Evolutionary conservation across 2,113 vertebrate genomes (phyloP).

Genomic region (Vicugna pacos): DNA sequence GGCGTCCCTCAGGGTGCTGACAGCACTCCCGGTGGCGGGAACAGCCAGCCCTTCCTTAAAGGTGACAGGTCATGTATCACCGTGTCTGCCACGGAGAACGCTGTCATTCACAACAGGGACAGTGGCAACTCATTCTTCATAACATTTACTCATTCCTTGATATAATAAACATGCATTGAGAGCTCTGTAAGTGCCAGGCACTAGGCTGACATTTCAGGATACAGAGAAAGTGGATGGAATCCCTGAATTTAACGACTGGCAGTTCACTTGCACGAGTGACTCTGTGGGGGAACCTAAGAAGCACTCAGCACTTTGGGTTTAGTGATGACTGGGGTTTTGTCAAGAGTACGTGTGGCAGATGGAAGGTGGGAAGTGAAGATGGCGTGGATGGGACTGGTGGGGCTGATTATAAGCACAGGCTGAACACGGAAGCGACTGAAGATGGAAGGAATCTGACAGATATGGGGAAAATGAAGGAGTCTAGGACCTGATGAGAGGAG

Average conservation of each 20-base stretch:
- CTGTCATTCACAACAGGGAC: not conserved
- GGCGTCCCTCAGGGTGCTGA: not conserved
- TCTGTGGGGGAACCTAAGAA: not conserved
- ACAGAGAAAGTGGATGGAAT: not conserved
- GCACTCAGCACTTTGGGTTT: not conserved
- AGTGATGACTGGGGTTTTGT: not conserved
- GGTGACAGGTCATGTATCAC: too few species aligned
- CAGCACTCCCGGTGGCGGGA: not conserved
- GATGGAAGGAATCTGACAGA: not conserved
- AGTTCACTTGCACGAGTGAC: not conserved
- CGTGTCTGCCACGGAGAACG: fast-evolving
- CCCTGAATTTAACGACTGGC: not conserved
- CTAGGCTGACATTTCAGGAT: not conserved
- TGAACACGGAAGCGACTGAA: not conserved
- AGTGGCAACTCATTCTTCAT: not conserved
- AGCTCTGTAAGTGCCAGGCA: not conserved
- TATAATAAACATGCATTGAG: not conserved
- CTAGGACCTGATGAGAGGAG: not conserved
- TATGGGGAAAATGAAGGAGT: not conserved
- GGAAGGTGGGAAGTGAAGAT: not conserved
- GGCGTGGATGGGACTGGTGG: not conserved
- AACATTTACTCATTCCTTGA: not conserved
- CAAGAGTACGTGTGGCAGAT: not conserved
- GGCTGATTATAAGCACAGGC: not conserved
- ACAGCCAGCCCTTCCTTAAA: not conserved